Percentiles rank a stretch among this genome's conserved stretches.
These are phyloP conservation scores for Pteropus alecto DNA, from an alignment of 2,113 vertebrate genomes.

Conservation along the genomic window DNA sequence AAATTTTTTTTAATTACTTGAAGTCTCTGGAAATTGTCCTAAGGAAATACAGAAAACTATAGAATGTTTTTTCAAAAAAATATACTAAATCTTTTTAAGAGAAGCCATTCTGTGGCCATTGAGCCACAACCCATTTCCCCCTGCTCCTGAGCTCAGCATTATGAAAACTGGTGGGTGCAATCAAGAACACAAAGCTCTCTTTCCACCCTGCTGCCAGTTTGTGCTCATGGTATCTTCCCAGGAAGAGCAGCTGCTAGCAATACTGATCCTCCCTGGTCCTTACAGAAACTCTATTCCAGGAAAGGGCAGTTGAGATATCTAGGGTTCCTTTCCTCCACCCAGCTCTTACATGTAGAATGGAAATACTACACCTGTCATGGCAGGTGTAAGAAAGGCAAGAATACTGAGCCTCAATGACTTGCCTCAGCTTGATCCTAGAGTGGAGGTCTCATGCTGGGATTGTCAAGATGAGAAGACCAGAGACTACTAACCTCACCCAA, in stretches of 20 bases:
- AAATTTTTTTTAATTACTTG: neutral
- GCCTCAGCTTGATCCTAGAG: neutral
- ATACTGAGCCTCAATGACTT: neutral
- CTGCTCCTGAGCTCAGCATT: neutral
- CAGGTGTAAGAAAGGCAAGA: neutral
- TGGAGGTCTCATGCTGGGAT: neutral
- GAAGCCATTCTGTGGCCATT: neutral
- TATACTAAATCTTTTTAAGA: neutral
- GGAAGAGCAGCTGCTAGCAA: neutral
- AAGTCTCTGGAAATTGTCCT: neutral
- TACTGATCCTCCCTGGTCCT: neutral
- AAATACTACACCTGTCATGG: neutral
- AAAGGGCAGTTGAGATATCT: neutral
- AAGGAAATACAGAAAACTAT: neutral
- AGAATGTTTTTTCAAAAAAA: neutral
- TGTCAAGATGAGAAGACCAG: neutral
- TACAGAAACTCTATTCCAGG: neutral
- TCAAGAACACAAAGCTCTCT: neutral
- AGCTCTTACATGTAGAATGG: neutral
- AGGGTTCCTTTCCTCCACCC: neutral
- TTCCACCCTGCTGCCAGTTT: neutral
- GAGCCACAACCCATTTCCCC: neutral
- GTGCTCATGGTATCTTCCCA: neutral
- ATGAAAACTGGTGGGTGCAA: rapidly evolving
- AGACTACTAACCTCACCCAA: neutral